Conservation (phyloP, 2,888 invertebrate species). For the Drosophila mayaguana region DNA sequence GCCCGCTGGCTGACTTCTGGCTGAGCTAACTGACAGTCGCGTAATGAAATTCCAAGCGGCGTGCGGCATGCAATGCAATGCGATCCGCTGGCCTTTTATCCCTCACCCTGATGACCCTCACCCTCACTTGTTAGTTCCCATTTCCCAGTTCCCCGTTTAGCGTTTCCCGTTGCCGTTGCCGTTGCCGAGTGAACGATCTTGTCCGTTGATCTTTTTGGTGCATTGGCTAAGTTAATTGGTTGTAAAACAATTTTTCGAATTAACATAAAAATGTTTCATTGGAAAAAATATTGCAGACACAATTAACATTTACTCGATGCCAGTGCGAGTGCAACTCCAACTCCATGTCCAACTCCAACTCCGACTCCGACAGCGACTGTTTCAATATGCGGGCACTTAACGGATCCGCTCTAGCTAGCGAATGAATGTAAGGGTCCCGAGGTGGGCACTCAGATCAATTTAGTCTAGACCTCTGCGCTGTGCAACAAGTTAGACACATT, state of each 20-base stretch:
- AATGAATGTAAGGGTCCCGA: background rate
- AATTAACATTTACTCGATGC: conserved; percentile 58
- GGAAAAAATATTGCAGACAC: conserved; percentile 72
- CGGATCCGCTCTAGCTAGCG: background rate
- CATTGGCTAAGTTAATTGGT: conserved; percentile 83
- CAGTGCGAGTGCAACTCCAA: background rate
- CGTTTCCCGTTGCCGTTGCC: conserved; percentile 11
- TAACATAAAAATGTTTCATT: conserved; percentile 81
- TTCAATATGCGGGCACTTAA: conserved; percentile 45
- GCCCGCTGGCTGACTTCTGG: conserved; percentile 65
- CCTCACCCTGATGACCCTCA: conserved; percentile 21
- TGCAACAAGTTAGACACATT: conserved; percentile 13
- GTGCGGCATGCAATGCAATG: conserved; percentile 63
- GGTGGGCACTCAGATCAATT: conserved; percentile 6
- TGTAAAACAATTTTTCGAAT: conserved; percentile 81
- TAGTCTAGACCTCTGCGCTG: background rate
- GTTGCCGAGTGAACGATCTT: conserved; percentile 64
- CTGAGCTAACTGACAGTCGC: conserved; percentile 55
- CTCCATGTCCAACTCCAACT: conserved; percentile 2
- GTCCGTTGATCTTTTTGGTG: conserved; percentile 82
- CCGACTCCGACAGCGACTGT: conserved; percentile 2
- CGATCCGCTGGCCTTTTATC: conserved; percentile 45
- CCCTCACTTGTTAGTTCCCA: conserved; percentile 30
- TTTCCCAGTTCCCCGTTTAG: conserved; percentile 12
- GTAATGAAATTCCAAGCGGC: conserved; percentile 71